phyloP scores from a whole-genome alignment of 2,113 vertebrate genomes.

The Centropristis striata region DNA sequence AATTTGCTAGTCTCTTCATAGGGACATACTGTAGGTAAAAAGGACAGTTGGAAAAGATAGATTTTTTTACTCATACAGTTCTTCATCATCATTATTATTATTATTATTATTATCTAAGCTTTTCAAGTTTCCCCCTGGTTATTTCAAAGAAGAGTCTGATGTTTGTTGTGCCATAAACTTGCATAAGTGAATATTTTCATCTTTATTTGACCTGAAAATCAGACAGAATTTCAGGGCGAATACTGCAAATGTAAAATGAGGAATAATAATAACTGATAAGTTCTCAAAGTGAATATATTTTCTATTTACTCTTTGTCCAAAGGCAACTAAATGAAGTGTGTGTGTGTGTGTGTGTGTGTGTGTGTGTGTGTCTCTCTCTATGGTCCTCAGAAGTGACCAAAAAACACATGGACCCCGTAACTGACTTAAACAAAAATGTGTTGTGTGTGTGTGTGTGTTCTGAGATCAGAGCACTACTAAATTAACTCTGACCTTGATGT shows the following conservation, averaged over 20 bases:
- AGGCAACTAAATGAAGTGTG: neutral
- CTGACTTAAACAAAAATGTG: no score
- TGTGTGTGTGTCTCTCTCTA: neutral
- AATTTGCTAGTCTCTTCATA: neutral
- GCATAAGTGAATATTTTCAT: neutral
- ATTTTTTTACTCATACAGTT: neutral
- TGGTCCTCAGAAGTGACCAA: no score
- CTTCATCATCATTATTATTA: neutral
- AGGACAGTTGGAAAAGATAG: neutral
- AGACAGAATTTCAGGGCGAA: neutral
- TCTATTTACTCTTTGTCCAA: constrained; percentile 4
- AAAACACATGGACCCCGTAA: no score
- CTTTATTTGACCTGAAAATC: neutral
- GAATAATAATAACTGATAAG: constrained; percentile 5
- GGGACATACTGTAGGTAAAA: neutral
- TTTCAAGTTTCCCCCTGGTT: neutral
- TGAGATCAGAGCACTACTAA: constrained; percentile 13
- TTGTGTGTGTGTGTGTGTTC: neutral
- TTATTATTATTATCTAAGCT: neutral
- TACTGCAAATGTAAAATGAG: neutral
- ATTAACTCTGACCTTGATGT: constrained; percentile 63
- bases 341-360: neutral
- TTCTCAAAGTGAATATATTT: neutral
- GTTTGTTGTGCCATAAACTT: neutral
- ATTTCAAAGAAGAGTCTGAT: neutral